Percentiles rank a stretch among this genome's conserved stretches.
phyloP scores from a whole-genome alignment of 2,888 invertebrate genomes.

The Hypomecis punctinalis region DNA sequence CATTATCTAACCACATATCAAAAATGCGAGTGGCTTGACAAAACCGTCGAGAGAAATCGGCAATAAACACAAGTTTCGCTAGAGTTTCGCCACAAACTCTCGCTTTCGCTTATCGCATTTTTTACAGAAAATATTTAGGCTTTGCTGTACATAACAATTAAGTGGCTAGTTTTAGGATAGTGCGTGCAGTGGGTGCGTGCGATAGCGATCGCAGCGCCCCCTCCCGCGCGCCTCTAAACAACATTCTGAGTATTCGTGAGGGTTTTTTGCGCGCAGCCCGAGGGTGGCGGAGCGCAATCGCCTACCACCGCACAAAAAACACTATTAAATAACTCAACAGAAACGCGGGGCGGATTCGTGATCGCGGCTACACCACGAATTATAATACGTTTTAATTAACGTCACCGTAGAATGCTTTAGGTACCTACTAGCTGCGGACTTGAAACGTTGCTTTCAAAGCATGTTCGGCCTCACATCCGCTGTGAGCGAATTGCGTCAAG shows the following conservation, averaged over 20 bases:
- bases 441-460: conserved; percentile 17
- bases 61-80: conserved; percentile 39
- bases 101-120: conserved; percentile 45
- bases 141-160: conserved; percentile 78
- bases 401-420: conserved; percentile 64
- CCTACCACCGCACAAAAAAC: conserved; percentile 81
- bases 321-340: conserved; percentile 83
- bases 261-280: conserved; percentile 83
- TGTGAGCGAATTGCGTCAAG: conserved; percentile 24
- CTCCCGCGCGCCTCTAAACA: conserved; percentile 75
- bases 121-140: conserved; percentile 56
- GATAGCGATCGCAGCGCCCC: conserved; percentile 81
- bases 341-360: conserved; percentile 79
- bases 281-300: conserved; percentile 83
- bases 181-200: conserved; percentile 84
- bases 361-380: conserved; percentile 75
- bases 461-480: conserved; percentile 19
- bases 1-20: conserved; percentile 27
- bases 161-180: conserved; percentile 81
- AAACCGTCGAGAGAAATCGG: conserved; percentile 44
- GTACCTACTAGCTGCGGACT: conserved; percentile 30
- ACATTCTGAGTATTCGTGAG: conserved; percentile 81
- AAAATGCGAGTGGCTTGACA: conserved; percentile 37
- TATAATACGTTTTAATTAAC: conserved; percentile 80
- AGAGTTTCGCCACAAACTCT: conserved; percentile 43